phyloP scores from a whole-genome alignment of 1,140 invertebrate species.

The Saccostrea cuccullata region DNA sequence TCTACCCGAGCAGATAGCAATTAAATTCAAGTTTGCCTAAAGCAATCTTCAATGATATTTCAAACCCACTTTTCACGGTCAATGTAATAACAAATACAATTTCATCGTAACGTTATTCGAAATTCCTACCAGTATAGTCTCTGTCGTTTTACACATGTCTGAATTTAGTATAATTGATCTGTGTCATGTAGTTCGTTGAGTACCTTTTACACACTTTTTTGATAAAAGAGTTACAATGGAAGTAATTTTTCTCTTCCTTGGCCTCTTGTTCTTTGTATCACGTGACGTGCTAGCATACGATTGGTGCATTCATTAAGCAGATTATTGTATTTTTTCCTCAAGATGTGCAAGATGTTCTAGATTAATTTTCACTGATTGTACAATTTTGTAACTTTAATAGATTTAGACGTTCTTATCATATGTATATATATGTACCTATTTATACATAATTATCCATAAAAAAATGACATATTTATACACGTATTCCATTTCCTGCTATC shows the following conservation, averaged over 20 bases:
- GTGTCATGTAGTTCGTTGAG: background rate
- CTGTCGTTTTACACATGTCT: background rate
- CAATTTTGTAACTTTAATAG: background rate
- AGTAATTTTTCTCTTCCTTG: background rate
- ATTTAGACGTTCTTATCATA: background rate
- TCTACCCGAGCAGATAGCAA: slow-evolving; percentile 35
- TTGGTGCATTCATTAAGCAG: background rate
- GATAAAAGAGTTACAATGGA: background rate
- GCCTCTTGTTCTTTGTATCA: background rate
- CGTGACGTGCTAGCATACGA: background rate
- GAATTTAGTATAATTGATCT: background rate
- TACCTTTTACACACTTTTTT: too few species aligned
- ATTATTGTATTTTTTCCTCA: background rate
- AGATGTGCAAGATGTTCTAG: background rate
- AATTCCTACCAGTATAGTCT: background rate
- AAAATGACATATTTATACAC: background rate
- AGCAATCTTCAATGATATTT: background rate
- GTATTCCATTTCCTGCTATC: background rate
- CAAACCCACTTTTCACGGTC: slow-evolving; percentile 23
- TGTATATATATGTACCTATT: background rate
- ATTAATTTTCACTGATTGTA: background rate
- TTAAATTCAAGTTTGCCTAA: slow-evolving; percentile 8
- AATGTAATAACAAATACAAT: slow-evolving; percentile 34
- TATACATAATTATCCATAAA: background rate
- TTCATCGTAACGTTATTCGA: slow-evolving; percentile 16